These are phyloP conservation scores for Hirtodrosophila cameraria DNA, from an alignment of 2,888 invertebrate species.

Conservation along the genomic window DNA sequence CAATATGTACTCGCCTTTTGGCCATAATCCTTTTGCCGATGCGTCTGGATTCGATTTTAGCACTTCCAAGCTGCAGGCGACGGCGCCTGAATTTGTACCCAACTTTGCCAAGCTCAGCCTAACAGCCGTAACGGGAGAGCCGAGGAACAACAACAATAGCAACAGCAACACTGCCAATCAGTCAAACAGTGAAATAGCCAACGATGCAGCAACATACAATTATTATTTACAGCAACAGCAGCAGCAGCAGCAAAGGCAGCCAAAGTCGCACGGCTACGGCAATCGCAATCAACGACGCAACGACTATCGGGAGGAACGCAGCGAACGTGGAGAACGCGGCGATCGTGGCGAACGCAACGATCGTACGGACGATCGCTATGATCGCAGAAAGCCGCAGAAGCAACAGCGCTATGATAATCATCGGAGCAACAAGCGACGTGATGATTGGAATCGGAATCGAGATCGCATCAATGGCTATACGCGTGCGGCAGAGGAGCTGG, in stretches of 20 bases:
- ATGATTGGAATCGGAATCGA: conserved; percentile 83
- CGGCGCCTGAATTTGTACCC: conserved; percentile 83
- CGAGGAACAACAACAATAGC: conserved; percentile 10
- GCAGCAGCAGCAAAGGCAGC: conserved; percentile 9
- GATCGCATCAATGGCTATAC: conserved; percentile 81
- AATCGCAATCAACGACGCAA: conserved; percentile 48
- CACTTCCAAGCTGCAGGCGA: conserved; percentile 80
- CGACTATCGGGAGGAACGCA: conserved; percentile 47
- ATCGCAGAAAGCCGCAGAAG: conserved; percentile 73
- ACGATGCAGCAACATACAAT: conserved; percentile 1
- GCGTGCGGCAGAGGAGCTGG: conserved; percentile 75
- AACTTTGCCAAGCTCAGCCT: conserved; percentile 77
- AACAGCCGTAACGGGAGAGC: background rate
- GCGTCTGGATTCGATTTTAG: conserved; percentile 68
- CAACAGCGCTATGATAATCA: conserved; percentile 82
- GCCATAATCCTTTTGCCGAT: conserved; percentile 72
- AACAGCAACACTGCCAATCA: conserved; percentile 62
- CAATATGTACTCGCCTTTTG: conserved; percentile 60
- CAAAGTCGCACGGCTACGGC: conserved; percentile 18
- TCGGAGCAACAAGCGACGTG: conserved; percentile 81
- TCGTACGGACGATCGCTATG: conserved; percentile 60
- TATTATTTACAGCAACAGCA: conserved; percentile 28
- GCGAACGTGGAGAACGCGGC: conserved; percentile 12
- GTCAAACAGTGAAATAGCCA: conserved; percentile 16
- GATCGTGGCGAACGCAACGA: conserved; percentile 39